phyloP scores from a whole-genome alignment of 2,113 vertebrate species.

The Rhabdomys dilectus region DNA sequence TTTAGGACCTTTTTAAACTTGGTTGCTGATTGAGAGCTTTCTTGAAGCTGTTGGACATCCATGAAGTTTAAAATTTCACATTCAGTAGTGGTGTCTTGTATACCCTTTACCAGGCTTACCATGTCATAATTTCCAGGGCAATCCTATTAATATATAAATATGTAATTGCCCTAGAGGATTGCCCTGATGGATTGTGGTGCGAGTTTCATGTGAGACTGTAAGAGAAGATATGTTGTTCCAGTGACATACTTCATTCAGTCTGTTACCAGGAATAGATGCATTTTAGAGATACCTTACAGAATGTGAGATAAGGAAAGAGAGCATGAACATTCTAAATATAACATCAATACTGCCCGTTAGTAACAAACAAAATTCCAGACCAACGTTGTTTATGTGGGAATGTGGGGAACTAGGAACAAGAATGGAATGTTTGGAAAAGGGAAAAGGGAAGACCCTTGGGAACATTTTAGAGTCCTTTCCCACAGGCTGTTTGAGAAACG shows the following conservation, averaged over 20 bases:
- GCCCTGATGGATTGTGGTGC: not conserved
- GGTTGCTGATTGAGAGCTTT: not conserved
- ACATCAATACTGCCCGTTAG: not conserved
- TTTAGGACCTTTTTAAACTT: not conserved
- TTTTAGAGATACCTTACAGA: constrained; percentile 33
- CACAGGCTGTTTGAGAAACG: not conserved
- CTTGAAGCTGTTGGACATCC: constrained; percentile 2
- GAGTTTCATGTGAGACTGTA: not conserved
- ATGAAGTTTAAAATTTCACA: not conserved
- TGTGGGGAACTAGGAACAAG: not conserved
- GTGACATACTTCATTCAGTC: constrained; percentile 47
- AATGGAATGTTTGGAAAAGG: not conserved
- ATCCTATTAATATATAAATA: not conserved
- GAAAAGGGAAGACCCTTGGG: not conserved
- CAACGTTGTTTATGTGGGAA: not conserved
- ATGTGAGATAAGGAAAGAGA: not conserved
- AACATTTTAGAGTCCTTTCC: constrained; percentile 6
- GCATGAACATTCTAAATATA: constrained; percentile 52
- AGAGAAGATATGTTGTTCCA: not conserved
- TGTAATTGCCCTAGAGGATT: constrained; percentile 21
- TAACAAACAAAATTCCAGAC: not conserved
- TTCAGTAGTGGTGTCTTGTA: not conserved
- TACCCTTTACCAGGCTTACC: not conserved
- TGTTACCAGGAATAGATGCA: constrained; percentile 38
- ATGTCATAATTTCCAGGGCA: not conserved